Conservation (phyloP, 2,797 vertebrate species). For the Trematomus bernacchii region DNA sequence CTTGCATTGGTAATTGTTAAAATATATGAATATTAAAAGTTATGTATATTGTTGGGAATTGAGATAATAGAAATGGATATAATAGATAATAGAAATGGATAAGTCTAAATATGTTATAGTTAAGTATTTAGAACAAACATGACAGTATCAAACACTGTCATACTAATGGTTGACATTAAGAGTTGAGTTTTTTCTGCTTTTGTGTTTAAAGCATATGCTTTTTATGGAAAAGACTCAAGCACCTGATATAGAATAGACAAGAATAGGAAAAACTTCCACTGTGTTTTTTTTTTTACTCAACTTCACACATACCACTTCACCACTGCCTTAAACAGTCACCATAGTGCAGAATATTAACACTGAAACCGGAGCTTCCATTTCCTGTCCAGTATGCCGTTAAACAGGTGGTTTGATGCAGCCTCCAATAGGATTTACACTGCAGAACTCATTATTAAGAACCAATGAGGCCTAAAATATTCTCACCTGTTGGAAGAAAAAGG, state of each 20-base stretch:
- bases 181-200: too few relatives aligned
- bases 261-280: not conserved
- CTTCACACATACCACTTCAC: constrained; percentile 36
- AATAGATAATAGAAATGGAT: too few relatives aligned
- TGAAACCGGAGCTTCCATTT: constrained; percentile 71
- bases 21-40: too few relatives aligned
- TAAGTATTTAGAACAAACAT: too few relatives aligned
- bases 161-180: too few relatives aligned
- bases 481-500: constrained; percentile 67
- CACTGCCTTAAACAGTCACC: constrained; percentile 41
- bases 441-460: constrained; percentile 73
- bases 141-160: too few relatives aligned
- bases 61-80: too few relatives aligned
- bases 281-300: constrained; percentile 11
- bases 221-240: constrained; percentile 15
- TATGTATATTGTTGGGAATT: too few relatives aligned
- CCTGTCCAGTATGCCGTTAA: constrained; percentile 60
- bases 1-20: too few relatives aligned
- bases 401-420: constrained; percentile 51
- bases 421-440: constrained; percentile 52
- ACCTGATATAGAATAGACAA: not conserved
- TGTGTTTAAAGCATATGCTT: not conserved
- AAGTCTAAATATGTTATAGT: too few relatives aligned
- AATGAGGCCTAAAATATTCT: constrained; percentile 71
- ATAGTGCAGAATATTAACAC: constrained; percentile 65